These are phyloP conservation scores for Liparis tanakae DNA, from an alignment of 2,797 vertebrate genomes.

Conservation along the genomic window DNA sequence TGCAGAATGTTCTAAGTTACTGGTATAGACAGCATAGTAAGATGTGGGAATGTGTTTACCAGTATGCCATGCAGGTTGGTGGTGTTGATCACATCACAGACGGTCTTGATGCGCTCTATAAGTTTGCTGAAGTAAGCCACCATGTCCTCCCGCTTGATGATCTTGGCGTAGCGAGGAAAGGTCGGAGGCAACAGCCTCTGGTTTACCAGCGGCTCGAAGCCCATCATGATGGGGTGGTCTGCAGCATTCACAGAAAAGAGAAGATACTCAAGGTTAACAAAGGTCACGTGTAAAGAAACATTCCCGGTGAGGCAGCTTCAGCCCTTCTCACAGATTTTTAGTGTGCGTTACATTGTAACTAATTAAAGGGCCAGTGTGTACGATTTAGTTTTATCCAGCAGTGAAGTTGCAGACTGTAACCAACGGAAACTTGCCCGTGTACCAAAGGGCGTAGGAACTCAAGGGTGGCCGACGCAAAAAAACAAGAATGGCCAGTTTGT, in stretches of 20 bases:
- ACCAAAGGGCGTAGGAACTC: not conserved
- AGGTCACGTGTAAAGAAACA: not conserved
- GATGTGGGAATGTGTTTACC: slow-evolving; percentile 77
- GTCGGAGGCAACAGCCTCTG: slow-evolving; percentile 97
- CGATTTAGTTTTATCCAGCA: not conserved
- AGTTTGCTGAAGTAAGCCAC: slow-evolving; percentile 97
- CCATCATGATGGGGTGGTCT: slow-evolving; percentile 99
- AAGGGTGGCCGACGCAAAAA: not conserved
- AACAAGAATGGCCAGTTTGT: not conserved
- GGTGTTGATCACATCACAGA: slow-evolving; percentile 97
- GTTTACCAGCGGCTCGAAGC: slow-evolving; percentile 98
- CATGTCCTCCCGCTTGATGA: slow-evolving; percentile 99
- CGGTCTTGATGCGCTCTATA: slow-evolving; percentile 96
- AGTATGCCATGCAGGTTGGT: slow-evolving; percentile 97
- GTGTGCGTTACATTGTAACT: not conserved
- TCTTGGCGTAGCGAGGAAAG: slow-evolving; percentile 98
- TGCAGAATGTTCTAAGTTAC: not conserved
- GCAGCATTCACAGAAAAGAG: slow-evolving; percentile 32
- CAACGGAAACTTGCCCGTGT: not conserved
- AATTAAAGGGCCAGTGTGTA: not conserved
- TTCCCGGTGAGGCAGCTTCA: not conserved
- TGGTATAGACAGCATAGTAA: not conserved
- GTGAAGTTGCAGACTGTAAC: not conserved
- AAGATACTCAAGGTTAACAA: not conserved
- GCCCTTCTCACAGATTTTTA: not conserved